These are phyloP conservation scores for Lepidiolamprologus cunningtoni DNA, from an alignment of 2,113 vertebrate species.

Conservation along the genomic window DNA sequence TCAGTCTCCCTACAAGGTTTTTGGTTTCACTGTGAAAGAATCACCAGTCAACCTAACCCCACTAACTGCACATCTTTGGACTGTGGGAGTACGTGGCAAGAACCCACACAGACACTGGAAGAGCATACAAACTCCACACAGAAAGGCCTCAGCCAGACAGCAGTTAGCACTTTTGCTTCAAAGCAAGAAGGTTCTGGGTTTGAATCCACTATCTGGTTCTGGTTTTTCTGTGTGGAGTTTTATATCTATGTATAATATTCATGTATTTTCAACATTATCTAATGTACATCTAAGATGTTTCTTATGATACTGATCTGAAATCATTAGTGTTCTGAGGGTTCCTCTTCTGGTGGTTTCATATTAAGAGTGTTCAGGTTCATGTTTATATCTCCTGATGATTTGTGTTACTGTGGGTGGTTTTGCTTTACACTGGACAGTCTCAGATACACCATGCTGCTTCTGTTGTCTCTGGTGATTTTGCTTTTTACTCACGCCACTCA, in stretches of 20 bases:
- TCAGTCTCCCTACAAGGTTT: neutral
- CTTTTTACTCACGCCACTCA: neutral
- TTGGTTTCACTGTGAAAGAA: rapidly evolving
- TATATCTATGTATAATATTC: rapidly evolving
- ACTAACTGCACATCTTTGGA: rapidly evolving
- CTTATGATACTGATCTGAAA: neutral
- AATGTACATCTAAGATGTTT: rapidly evolving
- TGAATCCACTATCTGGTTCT: neutral
- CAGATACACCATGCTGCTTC: rapidly evolving
- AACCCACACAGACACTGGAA: neutral
- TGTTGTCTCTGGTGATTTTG: neutral
- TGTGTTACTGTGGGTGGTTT: neutral
- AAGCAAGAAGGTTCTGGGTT: rapidly evolving
- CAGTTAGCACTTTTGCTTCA: neutral
- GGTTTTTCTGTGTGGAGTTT: neutral
- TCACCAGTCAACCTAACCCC: neutral
- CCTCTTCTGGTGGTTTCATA: neutral
- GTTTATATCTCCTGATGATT: neutral
- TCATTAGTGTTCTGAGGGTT: neutral
- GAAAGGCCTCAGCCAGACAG: neutral
- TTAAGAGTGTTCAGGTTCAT: neutral
- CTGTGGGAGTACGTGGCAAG: rapidly evolving
- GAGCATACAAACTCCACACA: neutral
- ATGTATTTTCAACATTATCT: neutral
- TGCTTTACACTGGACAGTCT: neutral